Conservation (phyloP, 2,797 vertebrate genomes). For the Sardinella longiceps region DNA sequence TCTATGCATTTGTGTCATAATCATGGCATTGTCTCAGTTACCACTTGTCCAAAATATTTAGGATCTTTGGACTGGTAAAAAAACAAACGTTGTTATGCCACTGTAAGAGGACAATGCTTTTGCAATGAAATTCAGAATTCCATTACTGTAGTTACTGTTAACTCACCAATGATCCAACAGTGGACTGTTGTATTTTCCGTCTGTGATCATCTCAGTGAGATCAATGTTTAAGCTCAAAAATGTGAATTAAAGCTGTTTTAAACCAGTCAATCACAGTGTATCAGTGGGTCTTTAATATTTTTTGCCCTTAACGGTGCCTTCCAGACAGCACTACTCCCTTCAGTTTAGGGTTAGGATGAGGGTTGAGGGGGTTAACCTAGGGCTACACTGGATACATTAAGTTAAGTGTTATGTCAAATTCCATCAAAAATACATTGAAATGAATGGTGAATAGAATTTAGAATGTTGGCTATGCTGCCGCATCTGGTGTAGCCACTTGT, state of each 20-base stretch:
- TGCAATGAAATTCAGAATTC: conserved; percentile 29
- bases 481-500: too few species aligned
- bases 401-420: too few species aligned
- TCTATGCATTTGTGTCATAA: neutral
- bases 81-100: neutral
- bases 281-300: too few species aligned
- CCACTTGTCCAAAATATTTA: neutral
- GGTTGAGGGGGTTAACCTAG: too few species aligned
- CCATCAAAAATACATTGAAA: too few species aligned
- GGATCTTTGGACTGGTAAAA: neutral
- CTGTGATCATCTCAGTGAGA: conserved; percentile 9
- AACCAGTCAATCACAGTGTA: neutral
- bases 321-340: too few species aligned
- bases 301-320: too few species aligned
- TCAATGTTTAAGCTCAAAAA: conserved; percentile 50
- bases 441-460: too few species aligned
- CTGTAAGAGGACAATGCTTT: neutral
- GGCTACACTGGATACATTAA: too few species aligned
- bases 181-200: neutral
- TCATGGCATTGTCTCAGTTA: neutral
- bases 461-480: too few species aligned
- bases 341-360: too few species aligned
- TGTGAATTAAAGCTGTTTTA: conserved; percentile 68
- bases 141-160: conserved; percentile 28
- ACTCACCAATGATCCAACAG: conserved; percentile 23